Evolutionary conservation across 2,797 vertebrate genomes (phyloP).

Genomic region (Gobio occitaniae): DNA sequence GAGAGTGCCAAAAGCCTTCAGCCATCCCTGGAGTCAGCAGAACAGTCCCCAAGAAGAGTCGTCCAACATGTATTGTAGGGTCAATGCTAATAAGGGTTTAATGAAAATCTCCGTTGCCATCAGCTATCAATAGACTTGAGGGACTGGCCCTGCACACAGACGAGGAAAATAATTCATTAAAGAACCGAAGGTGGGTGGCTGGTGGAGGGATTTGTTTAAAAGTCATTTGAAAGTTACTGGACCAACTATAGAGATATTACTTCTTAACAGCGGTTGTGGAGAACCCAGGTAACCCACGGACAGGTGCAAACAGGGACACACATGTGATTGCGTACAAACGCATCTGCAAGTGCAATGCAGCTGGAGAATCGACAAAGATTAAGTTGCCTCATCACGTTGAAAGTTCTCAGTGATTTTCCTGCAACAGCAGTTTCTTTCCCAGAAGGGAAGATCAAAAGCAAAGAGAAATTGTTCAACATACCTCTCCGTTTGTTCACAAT

Average conservation of each 20-base stretch:
- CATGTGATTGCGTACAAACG: neutral
- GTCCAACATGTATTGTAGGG: slow-evolving; percentile 59
- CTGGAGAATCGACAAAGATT: slow-evolving; percentile 28
- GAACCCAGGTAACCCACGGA: neutral
- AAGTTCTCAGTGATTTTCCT: slow-evolving; percentile 18
- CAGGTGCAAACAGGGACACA: slow-evolving; percentile 20
- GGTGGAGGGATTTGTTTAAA: slow-evolving; percentile 53
- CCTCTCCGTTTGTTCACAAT: slow-evolving; percentile 27
- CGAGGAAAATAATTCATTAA: slow-evolving; percentile 62
- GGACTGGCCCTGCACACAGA: slow-evolving; percentile 55
- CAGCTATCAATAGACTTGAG: slow-evolving; percentile 68
- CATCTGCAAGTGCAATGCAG: slow-evolving; percentile 13
- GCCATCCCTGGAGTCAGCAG: slow-evolving; percentile 62
- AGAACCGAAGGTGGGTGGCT: slow-evolving; percentile 51
- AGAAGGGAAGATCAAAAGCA: slow-evolving; percentile 37
- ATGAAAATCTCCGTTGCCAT: slow-evolving; percentile 66
- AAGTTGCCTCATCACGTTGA: slow-evolving; percentile 1
- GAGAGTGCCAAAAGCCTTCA: slow-evolving; percentile 56
- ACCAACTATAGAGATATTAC: slow-evolving; percentile 41
- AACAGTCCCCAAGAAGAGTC: slow-evolving; percentile 56
- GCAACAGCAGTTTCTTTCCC: slow-evolving; percentile 9
- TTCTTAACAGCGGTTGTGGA: neutral
- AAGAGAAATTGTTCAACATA: slow-evolving; percentile 40
- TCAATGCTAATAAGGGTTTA: slow-evolving; percentile 68
- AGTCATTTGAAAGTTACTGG: slow-evolving; percentile 64